phyloP scores from a whole-genome alignment of 2,113 vertebrate genomes.

The Chlorodrepanis virens region DNA sequence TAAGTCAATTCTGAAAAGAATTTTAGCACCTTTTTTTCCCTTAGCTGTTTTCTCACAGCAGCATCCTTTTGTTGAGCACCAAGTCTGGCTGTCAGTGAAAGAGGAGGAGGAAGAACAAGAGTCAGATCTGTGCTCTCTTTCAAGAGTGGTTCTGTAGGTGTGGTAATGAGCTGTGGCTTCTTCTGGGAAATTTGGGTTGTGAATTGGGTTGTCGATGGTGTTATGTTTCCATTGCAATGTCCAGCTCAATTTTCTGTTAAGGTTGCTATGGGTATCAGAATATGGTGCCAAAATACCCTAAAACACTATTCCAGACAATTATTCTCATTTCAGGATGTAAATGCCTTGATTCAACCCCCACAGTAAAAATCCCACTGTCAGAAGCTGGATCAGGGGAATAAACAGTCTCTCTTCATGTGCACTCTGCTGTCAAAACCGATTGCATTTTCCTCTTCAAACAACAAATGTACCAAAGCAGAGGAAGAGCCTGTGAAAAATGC shows the following conservation, averaged over 20 bases:
- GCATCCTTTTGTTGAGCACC: not conserved
- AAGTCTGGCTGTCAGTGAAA: not conserved
- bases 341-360: not conserved
- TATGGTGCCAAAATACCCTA: not conserved
- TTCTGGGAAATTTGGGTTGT: not conserved
- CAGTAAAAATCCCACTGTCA: not conserved
- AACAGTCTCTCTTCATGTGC: not conserved
- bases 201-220: not conserved
- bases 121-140: not conserved
- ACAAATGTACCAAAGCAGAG: not conserved
- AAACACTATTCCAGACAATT: not conserved
- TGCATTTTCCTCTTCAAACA: not conserved
- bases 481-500: not conserved
- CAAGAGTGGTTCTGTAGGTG: not conserved
- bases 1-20: not conserved
- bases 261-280: not conserved
- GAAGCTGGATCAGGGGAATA: not conserved
- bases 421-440: not conserved
- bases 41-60: constrained; percentile 13
- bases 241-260: not conserved
- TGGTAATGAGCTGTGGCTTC: not conserved
- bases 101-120: constrained; percentile 6
- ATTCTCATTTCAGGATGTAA: not conserved
- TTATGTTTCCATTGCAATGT: constrained; percentile 14
- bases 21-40: not conserved